Conservation (phyloP, 92 coral and sea anemone species). For the Epizoanthus rinbou region DNA sequence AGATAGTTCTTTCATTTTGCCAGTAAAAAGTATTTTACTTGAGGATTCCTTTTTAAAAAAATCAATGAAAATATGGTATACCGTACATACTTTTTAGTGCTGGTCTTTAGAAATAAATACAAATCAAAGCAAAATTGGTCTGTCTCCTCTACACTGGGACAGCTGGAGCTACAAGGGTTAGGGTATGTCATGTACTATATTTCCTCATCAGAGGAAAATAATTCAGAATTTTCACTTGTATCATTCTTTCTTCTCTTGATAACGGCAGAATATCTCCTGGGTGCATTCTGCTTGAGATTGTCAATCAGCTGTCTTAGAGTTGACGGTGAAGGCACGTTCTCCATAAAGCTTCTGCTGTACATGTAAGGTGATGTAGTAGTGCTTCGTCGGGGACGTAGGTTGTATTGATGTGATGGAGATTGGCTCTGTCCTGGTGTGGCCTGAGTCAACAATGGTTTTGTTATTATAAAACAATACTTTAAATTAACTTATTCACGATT, state of each 20-base stretch:
- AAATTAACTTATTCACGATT: too few species aligned
- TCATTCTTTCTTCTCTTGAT: slow-evolving; percentile 36
- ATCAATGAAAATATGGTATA: too few species aligned
- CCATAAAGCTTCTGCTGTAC: slow-evolving; percentile 57
- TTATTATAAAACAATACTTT: too few species aligned
- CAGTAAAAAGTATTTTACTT: too few species aligned
- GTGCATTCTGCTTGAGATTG: slow-evolving; percentile 64
- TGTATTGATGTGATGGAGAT: slow-evolving; percentile 70
- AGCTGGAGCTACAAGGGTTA: neutral
- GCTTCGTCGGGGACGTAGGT: slow-evolving; percentile 80
- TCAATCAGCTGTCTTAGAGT: slow-evolving; percentile 74
- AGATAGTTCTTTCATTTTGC: too few species aligned
- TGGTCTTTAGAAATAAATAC: too few species aligned
- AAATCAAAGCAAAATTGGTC: too few species aligned
- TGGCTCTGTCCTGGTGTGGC: slow-evolving; percentile 39
- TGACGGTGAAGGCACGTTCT: slow-evolving; percentile 80
- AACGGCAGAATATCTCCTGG: slow-evolving; percentile 58
- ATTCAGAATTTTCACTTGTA: slow-evolving; percentile 16
- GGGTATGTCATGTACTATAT: slow-evolving; percentile 1
- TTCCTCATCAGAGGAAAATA: slow-evolving; percentile 94
- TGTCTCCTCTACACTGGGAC: too few species aligned
- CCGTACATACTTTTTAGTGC: too few species aligned
- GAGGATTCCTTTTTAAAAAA: too few species aligned
- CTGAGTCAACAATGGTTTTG: slow-evolving; percentile 15
- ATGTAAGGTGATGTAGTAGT: slow-evolving; percentile 54